A percentile compares a stretch with the other conserved stretches of the same genome.
phyloP scores from a whole-genome alignment of 92 coral and sea anemone species.

The Phenganax marumi region DNA sequence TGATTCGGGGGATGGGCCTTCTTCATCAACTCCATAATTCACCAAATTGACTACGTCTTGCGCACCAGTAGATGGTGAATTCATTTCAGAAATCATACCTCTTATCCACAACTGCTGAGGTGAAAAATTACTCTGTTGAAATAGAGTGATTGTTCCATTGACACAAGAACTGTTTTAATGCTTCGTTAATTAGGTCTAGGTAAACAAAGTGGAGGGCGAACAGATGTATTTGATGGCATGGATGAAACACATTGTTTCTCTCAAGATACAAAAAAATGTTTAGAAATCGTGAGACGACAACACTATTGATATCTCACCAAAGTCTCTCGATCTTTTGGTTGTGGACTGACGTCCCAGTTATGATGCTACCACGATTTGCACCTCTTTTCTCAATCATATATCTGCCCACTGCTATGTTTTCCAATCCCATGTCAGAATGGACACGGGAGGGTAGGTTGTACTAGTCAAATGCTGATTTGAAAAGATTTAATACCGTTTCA shows the following conservation, averaged over 20 bases:
- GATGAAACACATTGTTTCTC: not conserved
- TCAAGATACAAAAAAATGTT: constrained; percentile 24
- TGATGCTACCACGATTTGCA: constrained; percentile 17
- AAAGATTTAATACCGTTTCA: constrained; percentile 10
- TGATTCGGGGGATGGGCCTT: constrained; percentile 41
- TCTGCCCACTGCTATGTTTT: constrained; percentile 27
- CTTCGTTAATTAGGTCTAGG: not conserved
- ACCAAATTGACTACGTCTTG: not conserved
- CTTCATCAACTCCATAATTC: constrained; percentile 39
- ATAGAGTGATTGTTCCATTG: constrained; percentile 19
- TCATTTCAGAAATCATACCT: constrained; percentile 1
- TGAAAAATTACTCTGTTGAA: constrained; percentile 20
- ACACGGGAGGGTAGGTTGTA: constrained; percentile 29
- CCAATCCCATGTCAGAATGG: constrained; percentile 16
- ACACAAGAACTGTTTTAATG: not conserved
- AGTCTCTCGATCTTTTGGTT: constrained; percentile 24
- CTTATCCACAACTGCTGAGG: constrained; percentile 12
- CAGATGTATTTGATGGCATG: not conserved
- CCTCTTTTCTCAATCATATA: constrained; percentile 17
- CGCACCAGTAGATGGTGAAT: constrained; percentile 9
- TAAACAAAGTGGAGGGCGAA: constrained; percentile 9
- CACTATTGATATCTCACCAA: constrained; percentile 20
- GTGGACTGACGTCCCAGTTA: constrained; percentile 23
- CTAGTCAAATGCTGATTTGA: constrained; percentile 19
- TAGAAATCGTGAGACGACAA: constrained; percentile 4